These are phyloP conservation scores for Ornithoptera priamus DNA, from an alignment of 2,888 invertebrate species.

Conservation along the genomic window DNA sequence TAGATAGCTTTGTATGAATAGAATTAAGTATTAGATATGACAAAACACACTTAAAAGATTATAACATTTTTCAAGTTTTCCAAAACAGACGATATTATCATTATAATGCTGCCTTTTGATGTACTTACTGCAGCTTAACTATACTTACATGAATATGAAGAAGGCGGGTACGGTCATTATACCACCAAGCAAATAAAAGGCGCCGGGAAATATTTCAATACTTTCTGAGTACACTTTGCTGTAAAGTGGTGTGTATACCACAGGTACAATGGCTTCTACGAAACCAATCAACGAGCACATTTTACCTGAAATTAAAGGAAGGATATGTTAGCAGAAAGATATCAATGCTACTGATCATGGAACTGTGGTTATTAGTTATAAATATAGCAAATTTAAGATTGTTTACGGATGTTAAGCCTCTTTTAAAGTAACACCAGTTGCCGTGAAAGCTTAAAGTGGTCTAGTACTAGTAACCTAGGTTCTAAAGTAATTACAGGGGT, in stretches of 20 bases:
- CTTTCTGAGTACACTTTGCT: slow-evolving; percentile 71
- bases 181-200: slow-evolving; percentile 73
- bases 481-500: background rate
- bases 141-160: slow-evolving; percentile 70
- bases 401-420: no score
- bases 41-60: no score
- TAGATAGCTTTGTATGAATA: no score
- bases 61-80: no score
- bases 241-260: slow-evolving; percentile 74
- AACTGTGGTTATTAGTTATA: no score
- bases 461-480: background rate
- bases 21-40: no score
- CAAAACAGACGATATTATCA: no score
- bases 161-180: slow-evolving; percentile 70
- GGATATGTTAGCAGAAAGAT: background rate
- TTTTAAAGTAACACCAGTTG: background rate
- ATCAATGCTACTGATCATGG: background rate
- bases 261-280: slow-evolving; percentile 75
- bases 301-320: slow-evolving; percentile 63
- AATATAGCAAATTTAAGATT: no score
- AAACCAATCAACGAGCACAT: slow-evolving; percentile 80
- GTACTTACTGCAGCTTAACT: background rate
- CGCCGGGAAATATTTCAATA: slow-evolving; percentile 64
- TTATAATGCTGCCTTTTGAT: background rate
- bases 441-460: no score